Percentiles rank a stretch among this genome's conserved stretches.
Conservation (phyloP, 2,113 vertebrate species). For the Todiramphus saurophagus region DNA sequence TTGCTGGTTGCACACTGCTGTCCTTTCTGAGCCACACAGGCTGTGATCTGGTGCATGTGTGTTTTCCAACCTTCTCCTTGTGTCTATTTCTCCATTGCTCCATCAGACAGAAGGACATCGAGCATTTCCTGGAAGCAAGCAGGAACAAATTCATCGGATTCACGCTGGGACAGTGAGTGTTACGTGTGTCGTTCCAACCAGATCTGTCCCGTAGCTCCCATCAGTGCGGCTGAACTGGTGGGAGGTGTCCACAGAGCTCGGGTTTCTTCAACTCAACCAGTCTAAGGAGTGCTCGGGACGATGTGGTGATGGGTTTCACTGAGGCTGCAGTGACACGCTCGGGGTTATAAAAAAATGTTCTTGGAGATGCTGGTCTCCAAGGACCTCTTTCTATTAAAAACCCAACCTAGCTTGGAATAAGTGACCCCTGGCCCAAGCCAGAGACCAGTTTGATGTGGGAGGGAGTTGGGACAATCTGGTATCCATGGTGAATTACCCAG, state of each 20-base stretch:
- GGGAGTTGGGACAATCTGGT: not conserved
- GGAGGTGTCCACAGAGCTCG: not conserved
- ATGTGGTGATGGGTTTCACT: rapidly evolving
- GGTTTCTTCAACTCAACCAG: not conserved
- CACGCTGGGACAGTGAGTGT: conserved; percentile 91
- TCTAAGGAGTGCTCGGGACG: rapidly evolving
- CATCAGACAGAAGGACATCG: conserved; percentile 95
- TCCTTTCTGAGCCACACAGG: not conserved
- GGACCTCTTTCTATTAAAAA: not conserved
- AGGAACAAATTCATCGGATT: conserved; percentile 98
- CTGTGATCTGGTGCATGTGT: rapidly evolving
- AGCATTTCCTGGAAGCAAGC: conserved; percentile 94
- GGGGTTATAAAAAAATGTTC: not conserved
- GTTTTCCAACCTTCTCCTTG: not conserved
- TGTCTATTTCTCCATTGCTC: not conserved
- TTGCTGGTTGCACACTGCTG: not conserved
- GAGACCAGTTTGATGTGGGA: rapidly evolving
- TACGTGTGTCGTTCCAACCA: rapidly evolving
- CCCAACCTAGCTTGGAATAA: not conserved
- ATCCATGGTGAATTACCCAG: not conserved
- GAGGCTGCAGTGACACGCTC: not conserved
- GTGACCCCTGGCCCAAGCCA: not conserved
- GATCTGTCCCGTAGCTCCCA: not conserved
- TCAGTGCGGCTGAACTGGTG: not conserved
- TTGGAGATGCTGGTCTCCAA: not conserved